A percentile compares a stretch with the other conserved stretches of the same genome.
Evolutionary conservation across 2,113 vertebrate genomes (phyloP).

Genomic region (Melospiza melodia): DNA sequence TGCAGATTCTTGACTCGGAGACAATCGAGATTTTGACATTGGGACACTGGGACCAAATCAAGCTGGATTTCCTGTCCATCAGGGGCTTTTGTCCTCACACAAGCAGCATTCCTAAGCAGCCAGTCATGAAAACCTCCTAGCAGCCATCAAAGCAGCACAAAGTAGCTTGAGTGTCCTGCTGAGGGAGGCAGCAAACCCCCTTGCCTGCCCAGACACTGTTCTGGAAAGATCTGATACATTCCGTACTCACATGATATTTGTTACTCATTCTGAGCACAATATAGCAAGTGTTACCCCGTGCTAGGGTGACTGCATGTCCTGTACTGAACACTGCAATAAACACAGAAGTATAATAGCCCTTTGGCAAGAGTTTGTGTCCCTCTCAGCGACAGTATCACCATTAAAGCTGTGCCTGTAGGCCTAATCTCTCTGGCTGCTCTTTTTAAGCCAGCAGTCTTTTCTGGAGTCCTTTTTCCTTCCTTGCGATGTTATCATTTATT

Average conservation of each 20-base stretch:
- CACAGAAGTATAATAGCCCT: not conserved
- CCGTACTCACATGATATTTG: not conserved
- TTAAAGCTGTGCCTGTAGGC: not conserved
- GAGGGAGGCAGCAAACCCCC: not conserved
- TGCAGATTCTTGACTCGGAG: not conserved
- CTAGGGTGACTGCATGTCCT: not conserved
- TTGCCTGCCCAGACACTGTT: not conserved
- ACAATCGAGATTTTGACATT: not conserved
- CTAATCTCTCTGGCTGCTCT: not conserved
- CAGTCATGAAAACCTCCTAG: not conserved
- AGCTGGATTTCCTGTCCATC: not conserved
- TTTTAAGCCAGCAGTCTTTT: not conserved
- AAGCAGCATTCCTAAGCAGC: not conserved
- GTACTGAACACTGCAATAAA: not conserved
- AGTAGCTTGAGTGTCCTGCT: not conserved
- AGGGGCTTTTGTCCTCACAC: not conserved
- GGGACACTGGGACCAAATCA: not conserved
- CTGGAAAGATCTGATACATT: not conserved
- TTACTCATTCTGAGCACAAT: slow-evolving; percentile 28
- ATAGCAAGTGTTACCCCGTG: not conserved
- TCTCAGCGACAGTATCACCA: not conserved
- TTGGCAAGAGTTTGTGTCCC: not conserved
- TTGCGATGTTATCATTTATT: not conserved
- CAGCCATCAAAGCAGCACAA: not conserved
- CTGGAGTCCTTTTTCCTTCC: not conserved